These are phyloP conservation scores for Merluccius polli DNA, from an alignment of 2,797 vertebrate genomes.

Conservation along the genomic window DNA sequence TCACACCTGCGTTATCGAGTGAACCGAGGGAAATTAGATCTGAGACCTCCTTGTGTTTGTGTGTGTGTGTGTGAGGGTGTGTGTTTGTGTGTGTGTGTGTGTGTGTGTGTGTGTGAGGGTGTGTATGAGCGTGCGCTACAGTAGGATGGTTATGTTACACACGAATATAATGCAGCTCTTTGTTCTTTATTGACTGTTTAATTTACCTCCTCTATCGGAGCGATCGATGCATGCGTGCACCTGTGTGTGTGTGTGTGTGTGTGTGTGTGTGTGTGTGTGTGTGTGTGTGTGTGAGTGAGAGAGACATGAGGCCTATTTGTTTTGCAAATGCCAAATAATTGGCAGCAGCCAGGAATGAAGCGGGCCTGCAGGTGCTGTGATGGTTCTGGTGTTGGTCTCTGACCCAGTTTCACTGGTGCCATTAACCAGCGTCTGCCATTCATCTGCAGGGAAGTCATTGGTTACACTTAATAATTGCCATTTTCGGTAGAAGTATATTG, in stretches of 20 bases:
- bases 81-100: background rate
- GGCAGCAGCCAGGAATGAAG: too few species aligned
- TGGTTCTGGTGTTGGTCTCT: too few species aligned
- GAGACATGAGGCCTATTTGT: too few species aligned
- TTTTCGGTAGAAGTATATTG: background rate
- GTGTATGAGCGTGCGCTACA: background rate
- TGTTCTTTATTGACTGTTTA: background rate
- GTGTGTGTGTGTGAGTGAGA: too few species aligned
- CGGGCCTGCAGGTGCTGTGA: too few species aligned
- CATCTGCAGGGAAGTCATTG: too few species aligned
- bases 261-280: too few species aligned
- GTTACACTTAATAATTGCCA: background rate
- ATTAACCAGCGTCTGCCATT: too few species aligned
- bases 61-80: background rate
- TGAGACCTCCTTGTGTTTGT: constrained; percentile 29
- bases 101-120: constrained; percentile 4
- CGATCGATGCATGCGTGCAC: background rate
- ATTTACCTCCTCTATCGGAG: background rate
- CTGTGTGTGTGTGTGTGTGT: background rate
- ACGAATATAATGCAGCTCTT: background rate
- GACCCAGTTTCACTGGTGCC: too few species aligned
- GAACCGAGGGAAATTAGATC: constrained; percentile 36
- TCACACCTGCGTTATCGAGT: constrained; percentile 33
- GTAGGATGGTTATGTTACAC: background rate
- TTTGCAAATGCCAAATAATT: too few species aligned